Evolutionary conservation across 2,797 vertebrate species (phyloP), one percentile per base, ranked within the genome.

Genomic region (Sphaeramia orbicularis): DNA sequence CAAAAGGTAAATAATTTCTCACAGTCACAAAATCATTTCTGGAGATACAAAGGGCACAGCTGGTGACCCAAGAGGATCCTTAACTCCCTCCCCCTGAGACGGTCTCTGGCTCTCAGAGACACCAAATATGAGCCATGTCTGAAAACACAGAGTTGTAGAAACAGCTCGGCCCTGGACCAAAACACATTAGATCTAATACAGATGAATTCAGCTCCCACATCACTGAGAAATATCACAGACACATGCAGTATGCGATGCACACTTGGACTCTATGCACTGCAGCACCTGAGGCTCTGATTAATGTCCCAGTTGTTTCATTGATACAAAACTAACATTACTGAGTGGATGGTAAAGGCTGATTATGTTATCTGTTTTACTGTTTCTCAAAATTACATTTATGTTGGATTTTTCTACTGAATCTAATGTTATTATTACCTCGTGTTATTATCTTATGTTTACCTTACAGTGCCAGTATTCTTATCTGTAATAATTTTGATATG

Each of bases 1-100:
- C 24, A 21, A 10, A 12, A 11, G 18, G 3, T 4, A 30, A 71
- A 53, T 8, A 4, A 18, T 36, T 61, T 42, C 14, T 21, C 43
- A 24, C 13, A 54, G 13, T 4, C 7, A 38, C 13, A 15, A n/a
- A 19, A 38, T 3, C 0, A 0, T 32, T 59, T 51, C 21, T 42
- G 13, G 27, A 21, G 38, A 44, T 50, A 50, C 6, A 56, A 60
- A 56, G 11, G 16, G 6, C 47, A 62, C 61, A 81, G 74, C 71
- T 81, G 78, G 48, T 65, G 71, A 71, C 49, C 66, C 24, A 12
- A 7, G 32, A 44, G 45, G 58, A 56, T 14, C 47, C 21, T 13
- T 0, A 14, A 47, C n/a, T 60, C 55, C 41, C 43, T 59, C 78
- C 65, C 21, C 15, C 61, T 48, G 62, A 0, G 62, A 30, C 16